Evolutionary conservation across 2,888 invertebrate genomes (phyloP), one percentile per base, ranked within the genome.

Genomic region (Thereva unica): DNA sequence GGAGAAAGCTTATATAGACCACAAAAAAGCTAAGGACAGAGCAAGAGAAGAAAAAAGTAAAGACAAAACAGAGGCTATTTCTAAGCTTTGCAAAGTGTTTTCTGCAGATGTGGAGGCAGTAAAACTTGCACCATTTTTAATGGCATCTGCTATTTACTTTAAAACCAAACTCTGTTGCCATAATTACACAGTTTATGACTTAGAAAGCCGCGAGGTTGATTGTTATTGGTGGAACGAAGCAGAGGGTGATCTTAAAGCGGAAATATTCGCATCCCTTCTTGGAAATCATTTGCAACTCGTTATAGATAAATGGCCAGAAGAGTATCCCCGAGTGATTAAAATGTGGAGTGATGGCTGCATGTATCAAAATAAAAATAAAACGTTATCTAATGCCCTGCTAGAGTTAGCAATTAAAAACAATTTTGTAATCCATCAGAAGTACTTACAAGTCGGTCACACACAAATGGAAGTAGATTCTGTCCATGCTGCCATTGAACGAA

Each of bases 161-260:
- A 67, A 56, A 50, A 68, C 68, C 6, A 68, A 68, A 56, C 37
- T 68, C 35, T 54, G 54, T 37, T 68, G 57, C 47, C 64, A 68
- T 52, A 64, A 65, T 56, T 65, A 61, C 42, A 68, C 66, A 34
- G 41, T 61, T n/a, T 66, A 64, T 50, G 52, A 67, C 23, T 23
- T 23, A 23, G 23, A 23, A 23, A 23, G 23, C 23, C 23, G 23
- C 23, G 2, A 23, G 23, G 23, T 23, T 23, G 23, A 23, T 23
- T 66, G 66, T 53, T 66, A 64, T 37, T 67, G 67, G 67, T 64
- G 64, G 34, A 57, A 49, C n/a, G 67, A 64, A 67, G 57, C 56
- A 38, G 64, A 64, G 35, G 64, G 64, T 9, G 64, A 67, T 57
- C 42, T 67, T 40, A 57, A 52, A 54, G 57, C 64, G 40, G 47